Evolutionary conservation across 2,888 invertebrate genomes (phyloP).

Genomic region (Drosophila cognata): DNA sequence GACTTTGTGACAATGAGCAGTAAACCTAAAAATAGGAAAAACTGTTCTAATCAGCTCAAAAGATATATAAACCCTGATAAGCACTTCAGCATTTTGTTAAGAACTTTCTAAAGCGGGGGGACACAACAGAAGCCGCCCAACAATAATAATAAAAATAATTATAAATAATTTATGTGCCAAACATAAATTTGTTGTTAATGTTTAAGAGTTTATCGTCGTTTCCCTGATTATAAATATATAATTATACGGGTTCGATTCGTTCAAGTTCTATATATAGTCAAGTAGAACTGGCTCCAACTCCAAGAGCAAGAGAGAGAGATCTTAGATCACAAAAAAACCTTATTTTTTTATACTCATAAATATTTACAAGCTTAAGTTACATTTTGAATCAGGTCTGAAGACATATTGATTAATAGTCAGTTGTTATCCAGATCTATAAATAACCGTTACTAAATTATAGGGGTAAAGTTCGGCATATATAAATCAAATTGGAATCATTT

Average conservation of each 20-base stretch:
- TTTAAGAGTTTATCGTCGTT: not conserved
- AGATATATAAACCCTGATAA: not conserved
- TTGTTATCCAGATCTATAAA: not conserved
- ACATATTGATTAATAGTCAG: not conserved
- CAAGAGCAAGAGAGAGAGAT: no score
- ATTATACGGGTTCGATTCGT: not conserved
- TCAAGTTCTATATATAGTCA: not conserved
- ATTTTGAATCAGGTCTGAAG: not conserved
- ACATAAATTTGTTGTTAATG: not conserved
- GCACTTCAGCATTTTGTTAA: not conserved
- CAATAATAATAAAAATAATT: no score
- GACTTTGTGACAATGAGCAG: not conserved
- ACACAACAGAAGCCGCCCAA: not conserved
- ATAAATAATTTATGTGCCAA: not conserved
- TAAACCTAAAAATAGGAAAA: not conserved
- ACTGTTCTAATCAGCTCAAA: not conserved
- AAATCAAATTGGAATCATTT: not conserved
- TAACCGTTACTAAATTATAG: not conserved
- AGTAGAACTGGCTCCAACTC: no score
- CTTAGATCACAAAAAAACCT: rapidly evolving
- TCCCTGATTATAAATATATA: not conserved
- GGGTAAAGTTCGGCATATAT: not conserved
- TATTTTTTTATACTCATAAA: not conserved
- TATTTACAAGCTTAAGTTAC: not conserved
- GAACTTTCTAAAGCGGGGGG: not conserved